phyloP scores from a whole-genome alignment of 2,113 vertebrate species.

The Protobothrops flavoviridis region DNA sequence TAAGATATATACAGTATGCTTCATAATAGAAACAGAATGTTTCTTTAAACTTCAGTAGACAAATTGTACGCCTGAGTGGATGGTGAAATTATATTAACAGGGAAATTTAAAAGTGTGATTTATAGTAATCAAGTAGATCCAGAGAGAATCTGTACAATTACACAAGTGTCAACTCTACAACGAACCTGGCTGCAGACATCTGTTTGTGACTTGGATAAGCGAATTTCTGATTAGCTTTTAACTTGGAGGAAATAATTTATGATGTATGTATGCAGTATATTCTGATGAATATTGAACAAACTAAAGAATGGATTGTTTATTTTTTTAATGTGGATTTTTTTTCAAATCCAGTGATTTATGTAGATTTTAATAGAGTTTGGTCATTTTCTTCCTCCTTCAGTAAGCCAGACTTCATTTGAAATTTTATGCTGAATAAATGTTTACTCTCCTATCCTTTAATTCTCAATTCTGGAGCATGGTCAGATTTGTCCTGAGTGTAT shows the following conservation, averaged over 20 bases:
- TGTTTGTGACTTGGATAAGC: background rate
- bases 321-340: background rate
- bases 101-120: background rate
- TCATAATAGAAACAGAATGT: background rate
- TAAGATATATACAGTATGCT: background rate
- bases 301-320: background rate
- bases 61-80: background rate
- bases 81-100: background rate
- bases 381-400: background rate
- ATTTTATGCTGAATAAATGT: background rate
- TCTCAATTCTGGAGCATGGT: slow-evolving; percentile 45
- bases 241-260: background rate
- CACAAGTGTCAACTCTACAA: background rate
- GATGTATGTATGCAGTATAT: background rate
- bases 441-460: background rate
- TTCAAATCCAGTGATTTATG: background rate
- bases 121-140: background rate
- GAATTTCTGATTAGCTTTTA: background rate
- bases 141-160: background rate
- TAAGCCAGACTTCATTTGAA: background rate
- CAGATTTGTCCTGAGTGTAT: slow-evolving; percentile 13
- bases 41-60: background rate
- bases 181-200: too few species aligned
- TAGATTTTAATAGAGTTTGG: background rate
- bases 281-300: background rate